Evolutionary conservation across 1,140 invertebrate species (phyloP).

Genomic region (Eufriesea mexicana): DNA sequence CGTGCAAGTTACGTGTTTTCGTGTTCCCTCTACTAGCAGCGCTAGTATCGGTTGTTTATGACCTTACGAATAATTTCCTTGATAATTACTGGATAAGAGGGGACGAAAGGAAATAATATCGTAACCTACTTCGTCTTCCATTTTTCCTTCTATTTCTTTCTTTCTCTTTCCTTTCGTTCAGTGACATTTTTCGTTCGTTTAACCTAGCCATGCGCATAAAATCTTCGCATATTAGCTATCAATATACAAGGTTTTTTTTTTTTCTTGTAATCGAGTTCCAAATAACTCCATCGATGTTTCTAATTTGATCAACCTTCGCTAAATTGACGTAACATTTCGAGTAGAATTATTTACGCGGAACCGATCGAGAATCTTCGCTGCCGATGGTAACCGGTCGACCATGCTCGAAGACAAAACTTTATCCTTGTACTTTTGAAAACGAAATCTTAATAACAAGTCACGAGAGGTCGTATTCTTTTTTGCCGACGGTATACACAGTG

Average conservation of each 20-base stretch:
- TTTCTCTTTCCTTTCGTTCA: no score
- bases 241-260: not conserved
- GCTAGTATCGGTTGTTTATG: not conserved
- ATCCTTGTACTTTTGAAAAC: not conserved
- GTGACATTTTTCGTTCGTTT: no score
- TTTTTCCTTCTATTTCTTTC: not conserved
- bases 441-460: not conserved
- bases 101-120: not conserved
- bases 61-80: conserved; percentile 6
- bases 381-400: not conserved
- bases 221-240: not conserved
- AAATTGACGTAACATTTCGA: not conserved
- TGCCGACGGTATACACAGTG: no score
- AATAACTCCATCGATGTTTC: not conserved
- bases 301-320: not conserved
- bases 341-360: not conserved
- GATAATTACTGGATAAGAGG: not conserved
- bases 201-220: not conserved
- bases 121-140: not conserved
- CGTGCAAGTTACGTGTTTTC: conserved; percentile 7
- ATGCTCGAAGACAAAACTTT: not conserved
- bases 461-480: not conserved
- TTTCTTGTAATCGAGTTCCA: not conserved
- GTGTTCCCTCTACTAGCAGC: not conserved
- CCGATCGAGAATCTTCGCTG: not conserved